Evolutionary conservation across 2,888 invertebrate genomes (phyloP).

Genomic region (Acanthacorydalis orientalis): DNA sequence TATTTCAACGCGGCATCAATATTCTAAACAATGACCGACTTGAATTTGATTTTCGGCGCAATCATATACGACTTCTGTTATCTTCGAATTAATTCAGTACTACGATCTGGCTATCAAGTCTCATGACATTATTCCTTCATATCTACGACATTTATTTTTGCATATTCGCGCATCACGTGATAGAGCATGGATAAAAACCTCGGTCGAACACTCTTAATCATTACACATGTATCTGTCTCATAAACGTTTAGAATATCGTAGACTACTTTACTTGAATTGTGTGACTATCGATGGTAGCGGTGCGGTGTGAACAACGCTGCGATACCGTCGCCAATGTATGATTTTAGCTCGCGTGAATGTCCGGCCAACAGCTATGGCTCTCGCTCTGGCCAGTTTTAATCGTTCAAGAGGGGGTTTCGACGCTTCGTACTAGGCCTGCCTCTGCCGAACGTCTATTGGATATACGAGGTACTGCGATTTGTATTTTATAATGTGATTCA

Average conservation of each 20-base stretch:
- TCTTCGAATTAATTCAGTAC: not conserved
- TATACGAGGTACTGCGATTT: not conserved
- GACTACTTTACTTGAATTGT: too few species aligned
- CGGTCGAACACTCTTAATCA: too few species aligned
- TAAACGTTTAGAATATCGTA: too few species aligned
- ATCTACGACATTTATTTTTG: not conserved
- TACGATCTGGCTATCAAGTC: conserved; percentile 1
- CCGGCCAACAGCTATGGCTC: not conserved
- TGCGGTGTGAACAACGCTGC: too few species aligned
- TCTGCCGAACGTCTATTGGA: not conserved
- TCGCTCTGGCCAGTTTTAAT: not conserved
- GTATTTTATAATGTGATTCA: not conserved
- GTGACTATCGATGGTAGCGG: too few species aligned
- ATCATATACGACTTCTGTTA: too few species aligned
- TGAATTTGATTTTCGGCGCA: too few species aligned
- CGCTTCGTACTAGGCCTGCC: not conserved
- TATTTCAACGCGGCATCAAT: not conserved
- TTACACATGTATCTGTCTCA: too few species aligned
- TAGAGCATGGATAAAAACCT: too few species aligned
- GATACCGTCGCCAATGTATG: not conserved
- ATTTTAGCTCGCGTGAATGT: not conserved
- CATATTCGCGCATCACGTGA: too few species aligned
- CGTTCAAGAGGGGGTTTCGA: not conserved
- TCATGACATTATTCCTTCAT: conserved; percentile 1
- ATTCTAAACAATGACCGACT: too few species aligned